phyloP scores from a whole-genome alignment of 2,888 invertebrate genomes.

The Mythimna lalbum region DNA sequence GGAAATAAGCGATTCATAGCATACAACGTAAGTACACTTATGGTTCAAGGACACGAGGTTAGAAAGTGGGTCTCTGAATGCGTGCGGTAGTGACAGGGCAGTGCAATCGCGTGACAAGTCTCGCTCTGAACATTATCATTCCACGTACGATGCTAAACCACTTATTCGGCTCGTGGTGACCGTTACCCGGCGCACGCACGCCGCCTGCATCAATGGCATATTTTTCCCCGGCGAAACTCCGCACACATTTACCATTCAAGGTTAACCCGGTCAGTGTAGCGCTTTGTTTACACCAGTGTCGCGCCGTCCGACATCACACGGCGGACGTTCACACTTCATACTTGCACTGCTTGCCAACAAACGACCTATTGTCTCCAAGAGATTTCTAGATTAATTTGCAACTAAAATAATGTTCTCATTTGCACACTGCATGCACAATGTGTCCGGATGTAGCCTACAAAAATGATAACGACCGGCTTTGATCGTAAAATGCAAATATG shows the following conservation, averaged over 20 bases:
- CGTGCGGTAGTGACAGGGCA: conserved; percentile 79
- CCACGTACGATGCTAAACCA: conserved; percentile 88
- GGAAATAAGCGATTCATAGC: conserved; percentile 39
- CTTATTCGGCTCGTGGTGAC: conserved; percentile 88
- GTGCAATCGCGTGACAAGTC: conserved; percentile 85
- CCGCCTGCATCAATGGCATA: conserved; percentile 89
- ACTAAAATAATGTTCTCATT: conserved; percentile 47
- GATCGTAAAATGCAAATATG: conserved; percentile 50
- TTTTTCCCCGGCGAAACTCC: conserved; percentile 88
- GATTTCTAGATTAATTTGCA: conserved; percentile 60
- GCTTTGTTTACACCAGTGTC: conserved; percentile 86
- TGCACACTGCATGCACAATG: conserved; percentile 16
- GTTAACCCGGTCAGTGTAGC: conserved; percentile 89
- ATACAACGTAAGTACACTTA: conserved; percentile 50
- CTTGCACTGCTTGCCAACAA: conserved; percentile 62
- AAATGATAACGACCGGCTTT: conserved; percentile 47
- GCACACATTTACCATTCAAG: conserved; percentile 89
- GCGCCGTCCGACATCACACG: conserved; percentile 72
- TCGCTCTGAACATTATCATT: conserved; percentile 86
- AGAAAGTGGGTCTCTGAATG: conserved; percentile 84
- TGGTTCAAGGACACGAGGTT: conserved; percentile 82
- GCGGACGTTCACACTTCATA: conserved; percentile 69
- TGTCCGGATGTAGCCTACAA: conserved; percentile 54
- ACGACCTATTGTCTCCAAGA: conserved; percentile 61
- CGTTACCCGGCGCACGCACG: conserved; percentile 89